These are phyloP conservation scores for Pristionchus fissidentatus DNA, from an alignment of 2,888 invertebrate genomes.

Conservation along the genomic window DNA sequence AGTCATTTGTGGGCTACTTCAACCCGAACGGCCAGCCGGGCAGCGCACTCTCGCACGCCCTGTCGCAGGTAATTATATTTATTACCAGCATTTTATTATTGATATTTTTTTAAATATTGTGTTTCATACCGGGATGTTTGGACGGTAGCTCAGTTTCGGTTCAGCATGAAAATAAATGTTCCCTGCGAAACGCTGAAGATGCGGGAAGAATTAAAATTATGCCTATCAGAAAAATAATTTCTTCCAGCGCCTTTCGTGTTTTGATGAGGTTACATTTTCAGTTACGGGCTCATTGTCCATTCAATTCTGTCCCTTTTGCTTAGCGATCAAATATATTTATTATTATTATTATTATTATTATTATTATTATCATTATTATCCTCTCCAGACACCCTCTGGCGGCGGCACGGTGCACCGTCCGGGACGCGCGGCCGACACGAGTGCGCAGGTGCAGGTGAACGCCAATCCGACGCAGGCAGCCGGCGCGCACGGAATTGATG, in stretches of 20 bases:
- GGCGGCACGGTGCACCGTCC: slow-evolving; percentile 75
- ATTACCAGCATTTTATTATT: slow-evolving; percentile 72
- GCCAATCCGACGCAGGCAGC: slow-evolving; percentile 69
- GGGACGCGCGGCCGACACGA: slow-evolving; percentile 66
- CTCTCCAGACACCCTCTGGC: slow-evolving; percentile 51
- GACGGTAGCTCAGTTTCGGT: too few species aligned
- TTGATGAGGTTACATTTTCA: too few species aligned
- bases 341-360: neutral
- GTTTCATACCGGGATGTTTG: slow-evolving; percentile 15
- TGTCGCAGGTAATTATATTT: slow-evolving; percentile 19
- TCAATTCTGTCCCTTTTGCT: too few species aligned
- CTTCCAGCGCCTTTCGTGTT: too few species aligned
- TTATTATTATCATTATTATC: neutral
- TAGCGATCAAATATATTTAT: too few species aligned
- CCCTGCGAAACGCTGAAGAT: too few species aligned
- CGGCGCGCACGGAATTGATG: slow-evolving; percentile 63
- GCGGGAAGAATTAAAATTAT: too few species aligned
- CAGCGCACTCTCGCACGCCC: slow-evolving; percentile 19
- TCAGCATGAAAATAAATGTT: too few species aligned
- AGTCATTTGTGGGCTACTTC: slow-evolving; percentile 98
- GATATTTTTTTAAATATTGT: slow-evolving; percentile 46
- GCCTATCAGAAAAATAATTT: too few species aligned
- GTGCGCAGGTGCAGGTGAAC: slow-evolving; percentile 63
- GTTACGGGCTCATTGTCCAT: too few species aligned
- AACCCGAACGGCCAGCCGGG: slow-evolving; percentile 75